Evolutionary conservation across 2,113 vertebrate genomes (phyloP).

Genomic region (Psammodynastes pulverulentus): DNA sequence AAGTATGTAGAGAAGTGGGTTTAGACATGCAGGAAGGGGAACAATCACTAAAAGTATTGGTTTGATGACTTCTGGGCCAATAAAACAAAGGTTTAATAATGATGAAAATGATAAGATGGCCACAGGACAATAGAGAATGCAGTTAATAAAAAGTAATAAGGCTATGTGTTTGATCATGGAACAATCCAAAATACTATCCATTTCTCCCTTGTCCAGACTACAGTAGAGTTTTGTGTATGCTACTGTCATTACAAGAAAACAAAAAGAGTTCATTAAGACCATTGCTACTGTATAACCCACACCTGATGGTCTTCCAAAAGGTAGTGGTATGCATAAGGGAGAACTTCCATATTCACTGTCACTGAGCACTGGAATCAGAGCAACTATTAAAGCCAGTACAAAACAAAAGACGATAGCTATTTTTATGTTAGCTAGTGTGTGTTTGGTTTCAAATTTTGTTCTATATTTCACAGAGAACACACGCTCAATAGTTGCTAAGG

Average conservation of each 20-base stretch:
- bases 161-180: slow-evolving; percentile 87
- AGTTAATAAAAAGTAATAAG: slow-evolving; percentile 90
- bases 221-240: slow-evolving; percentile 88
- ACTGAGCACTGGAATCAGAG: slow-evolving; percentile 76
- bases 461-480: slow-evolving; percentile 68
- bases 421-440: slow-evolving; percentile 60
- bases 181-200: slow-evolving; percentile 78
- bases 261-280: slow-evolving; percentile 86
- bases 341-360: slow-evolving; percentile 74
- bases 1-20: slow-evolving; percentile 91
- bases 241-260: slow-evolving; percentile 86
- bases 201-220: slow-evolving; percentile 74
- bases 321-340: slow-evolving; percentile 84
- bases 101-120: slow-evolving; percentile 90
- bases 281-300: slow-evolving; percentile 81
- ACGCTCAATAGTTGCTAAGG: slow-evolving; percentile 82
- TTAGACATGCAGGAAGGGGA: slow-evolving; percentile 87
- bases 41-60: slow-evolving; percentile 85
- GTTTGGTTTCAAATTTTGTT: slow-evolving; percentile 68
- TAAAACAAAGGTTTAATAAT: slow-evolving; percentile 80
- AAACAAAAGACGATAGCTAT: slow-evolving; percentile 66
- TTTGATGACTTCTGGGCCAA: slow-evolving; percentile 83
- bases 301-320: slow-evolving; percentile 74
- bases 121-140: slow-evolving; percentile 88
- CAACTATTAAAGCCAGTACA: slow-evolving; percentile 71